Evolutionary conservation across 2,888 invertebrate genomes (phyloP), one percentile per base, ranked within the genome.

Genomic region (Idaea straminata): DNA sequence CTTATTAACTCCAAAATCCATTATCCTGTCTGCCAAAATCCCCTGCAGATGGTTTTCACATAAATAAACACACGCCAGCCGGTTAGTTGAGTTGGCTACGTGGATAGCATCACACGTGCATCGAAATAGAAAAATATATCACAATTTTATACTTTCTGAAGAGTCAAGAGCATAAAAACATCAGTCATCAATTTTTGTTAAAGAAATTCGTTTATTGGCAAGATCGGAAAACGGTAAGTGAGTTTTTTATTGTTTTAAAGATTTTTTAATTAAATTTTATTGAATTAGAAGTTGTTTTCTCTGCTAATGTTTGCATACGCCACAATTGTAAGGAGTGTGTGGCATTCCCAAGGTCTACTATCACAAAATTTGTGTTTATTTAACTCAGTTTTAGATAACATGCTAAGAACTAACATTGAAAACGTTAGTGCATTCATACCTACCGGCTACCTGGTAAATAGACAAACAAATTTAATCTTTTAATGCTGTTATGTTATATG

Each of bases 21-120:
- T 65, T 66, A 64, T 66, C 65, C 64, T 68, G 68, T 66, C 64
- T 61, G 65, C 62, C 69, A 68, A 64, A 63, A 69, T 70, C 66
- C 70, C 64, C 69, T 68, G 59, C 25, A 59, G 47, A 47, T 47
- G 10, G 47, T 10, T 10, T 10, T 57, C 63, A 66, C 61, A 64
- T 66, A 64, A 68, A 64, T 62, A 65, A 66, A 68, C 38, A 63
- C 13, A 65, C 15, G 15, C 15, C 16, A 15, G n/a, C 7, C 13
- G 57, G 38, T 66, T 66, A 70, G 71, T 73, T 62, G 61, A 47
- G 47, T 58, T 61, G 59, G 5, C 57, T 59, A 35, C 59, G 64
- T 59, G 61, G 63, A 15, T 59, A 62, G n/a, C 62, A 62, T 0
- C 58, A 67, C 69, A 70, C 72, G 71, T 62, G 64, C 36, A 15